Evolutionary conservation across 2,797 vertebrate species (phyloP), one percentile per base, ranked within the genome.

Genomic region (Rhinichthys osculus): DNA sequence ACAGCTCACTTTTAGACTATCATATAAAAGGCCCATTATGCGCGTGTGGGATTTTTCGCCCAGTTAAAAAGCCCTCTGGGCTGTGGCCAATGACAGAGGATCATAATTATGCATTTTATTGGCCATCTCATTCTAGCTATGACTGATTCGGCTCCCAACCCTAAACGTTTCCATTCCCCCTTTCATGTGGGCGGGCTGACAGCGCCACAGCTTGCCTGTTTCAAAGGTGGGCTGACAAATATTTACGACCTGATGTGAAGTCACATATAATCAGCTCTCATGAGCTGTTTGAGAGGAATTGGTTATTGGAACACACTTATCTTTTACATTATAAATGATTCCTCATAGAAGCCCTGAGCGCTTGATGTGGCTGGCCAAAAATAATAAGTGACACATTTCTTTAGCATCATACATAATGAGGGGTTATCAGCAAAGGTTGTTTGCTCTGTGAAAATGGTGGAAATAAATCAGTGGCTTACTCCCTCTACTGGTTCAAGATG

Each of bases 91-190:
- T 95, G 93, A 95, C 94, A 94, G 92, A 94, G 94, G 91, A 93
- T 95, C 93, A 94, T 95, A 95, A 95, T 95, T 95, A 94, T 88
- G 86, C 89, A 92, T 95, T 96, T 96, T 95, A 96, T 95, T 95
- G 94, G 94, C 92, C 94, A 92, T 95, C 94, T 94, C 94, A 93
- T 95, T 95, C 90, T 93, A 95, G 93, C 93, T 92, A 94, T 94
- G 94, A 95, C 94, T 94, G 93, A 96, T 95, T 94, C 93, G 86
- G 93, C 93, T 93, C 92, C 92, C 92, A 93, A 93, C 87, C 92
- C 91, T 93, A 95, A 95, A 93, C 93, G 93, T 95, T 96, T 94
- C 94, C 94, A 94, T 95, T 95, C 93, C 91, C 92, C 92, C 95
- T 95, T 96, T 95, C 93, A 96, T 96, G 95, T 95, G 95, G 94